phyloP scores from a whole-genome alignment of 2,797 vertebrate species.

The Gambusia yucatana region DNA sequence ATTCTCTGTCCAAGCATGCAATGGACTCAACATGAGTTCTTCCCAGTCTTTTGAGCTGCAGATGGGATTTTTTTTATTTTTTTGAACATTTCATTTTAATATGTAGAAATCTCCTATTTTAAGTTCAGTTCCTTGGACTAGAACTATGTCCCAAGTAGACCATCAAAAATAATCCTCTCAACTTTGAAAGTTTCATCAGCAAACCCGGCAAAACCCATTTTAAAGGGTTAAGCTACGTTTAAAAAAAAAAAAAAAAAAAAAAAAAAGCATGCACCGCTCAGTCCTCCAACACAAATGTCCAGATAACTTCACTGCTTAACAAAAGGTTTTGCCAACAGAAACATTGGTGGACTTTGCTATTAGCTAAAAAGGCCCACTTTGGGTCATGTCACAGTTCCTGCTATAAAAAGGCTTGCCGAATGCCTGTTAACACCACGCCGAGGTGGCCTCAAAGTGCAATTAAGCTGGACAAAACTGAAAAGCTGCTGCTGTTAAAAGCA shows the following conservation, averaged over 20 bases:
- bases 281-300: slow-evolving; percentile 43
- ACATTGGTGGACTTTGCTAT: slow-evolving; percentile 44
- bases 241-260: not conserved
- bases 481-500: slow-evolving; percentile 25
- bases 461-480: slow-evolving; percentile 59
- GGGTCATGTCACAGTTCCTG: slow-evolving; percentile 35
- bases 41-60: not conserved
- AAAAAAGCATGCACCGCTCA: slow-evolving; percentile 40
- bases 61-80: not conserved
- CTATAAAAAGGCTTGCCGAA: slow-evolving; percentile 33
- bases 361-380: slow-evolving; percentile 30
- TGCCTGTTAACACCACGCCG: slow-evolving; percentile 43
- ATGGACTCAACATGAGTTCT: not conserved
- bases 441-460: slow-evolving; percentile 61
- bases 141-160: not conserved
- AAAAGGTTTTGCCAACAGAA: slow-evolving; percentile 51
- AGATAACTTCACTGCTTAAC: slow-evolving; percentile 45
- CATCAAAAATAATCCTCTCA: not conserved
- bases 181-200: not conserved
- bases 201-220: not conserved
- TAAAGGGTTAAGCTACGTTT: not conserved
- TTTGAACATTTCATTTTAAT: not conserved
- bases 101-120: not conserved
- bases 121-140: not conserved
- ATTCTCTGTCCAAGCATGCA: not conserved